Base-by-base conservation (phyloP, 2,113 vertebrate species). In the Chionis minor region DNA sequence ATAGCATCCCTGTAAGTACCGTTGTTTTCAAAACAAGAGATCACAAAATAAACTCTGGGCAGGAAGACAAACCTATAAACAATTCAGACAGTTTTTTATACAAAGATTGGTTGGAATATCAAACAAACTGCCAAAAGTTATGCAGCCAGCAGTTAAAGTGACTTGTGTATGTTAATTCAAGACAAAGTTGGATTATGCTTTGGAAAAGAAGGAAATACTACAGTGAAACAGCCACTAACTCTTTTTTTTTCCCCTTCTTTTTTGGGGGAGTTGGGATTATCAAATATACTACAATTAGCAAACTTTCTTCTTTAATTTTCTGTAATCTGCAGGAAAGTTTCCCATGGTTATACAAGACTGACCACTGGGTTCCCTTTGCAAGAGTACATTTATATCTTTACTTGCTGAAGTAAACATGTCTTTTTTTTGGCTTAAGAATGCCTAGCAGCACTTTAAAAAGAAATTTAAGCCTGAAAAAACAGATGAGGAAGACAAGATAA, bases 21-120 rank as follows among this genome's bases (percentile, higher is more conserved):
- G 65, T 90, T 94, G 78, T 78, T 95, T 95, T 94, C 94, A 95
- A 97, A 96, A 95, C 80, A 96, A 92, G 62, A 91, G 77, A 96
- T 75, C 63, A 71, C 73, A 80, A 65, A 90, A 96, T 88, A 92
- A 94, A 91, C 72, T 94, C 84, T 80, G 85, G 94, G 94, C 96
- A 96, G 65, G 32, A 96, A 40, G 32, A 97, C 96, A 97, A 96
- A 71, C 32, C 84, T 96, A 86, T 95, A 97, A 97, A 97, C 90
- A 97, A 94, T 86, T 92, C 86, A 96, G 88, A 88, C 86, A 77
- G 94, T 55, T 85, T 86, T 95, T 97, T 94, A 92, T 67, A 92
- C 90, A 92, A 83, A 96, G 69, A 92, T 84, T 93, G 75, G 84
- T 81, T 95, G 90, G 91, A 96, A 96, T 94, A 97, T 95, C 81